These are phyloP conservation scores for Embiotoca jacksoni DNA, from an alignment of 2,113 vertebrate genomes.

Conservation along the genomic window DNA sequence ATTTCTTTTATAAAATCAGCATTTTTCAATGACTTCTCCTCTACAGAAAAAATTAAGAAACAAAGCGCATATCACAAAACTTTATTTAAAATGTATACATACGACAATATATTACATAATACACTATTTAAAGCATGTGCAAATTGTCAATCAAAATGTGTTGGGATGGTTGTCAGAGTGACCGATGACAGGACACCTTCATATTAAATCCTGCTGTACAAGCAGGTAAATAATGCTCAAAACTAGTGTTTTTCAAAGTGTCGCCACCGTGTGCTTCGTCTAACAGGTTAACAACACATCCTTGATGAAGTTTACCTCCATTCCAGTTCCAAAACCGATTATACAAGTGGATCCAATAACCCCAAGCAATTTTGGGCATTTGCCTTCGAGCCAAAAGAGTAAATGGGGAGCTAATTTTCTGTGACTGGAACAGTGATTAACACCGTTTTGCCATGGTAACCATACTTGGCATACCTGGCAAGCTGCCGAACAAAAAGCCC, in stretches of 20 bases:
- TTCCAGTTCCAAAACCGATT: slow-evolving; percentile 41
- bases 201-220: slow-evolving; percentile 26
- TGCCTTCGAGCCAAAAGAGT: slow-evolving; percentile 55
- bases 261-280: slow-evolving; percentile 6
- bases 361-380: slow-evolving; percentile 41
- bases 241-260: slow-evolving; percentile 49
- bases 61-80: slow-evolving; percentile 49
- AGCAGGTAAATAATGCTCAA: slow-evolving; percentile 9
- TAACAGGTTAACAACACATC: slow-evolving; percentile 34
- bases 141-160: slow-evolving; percentile 56
- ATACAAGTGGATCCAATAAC: slow-evolving; percentile 38
- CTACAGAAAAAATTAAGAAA: neutral
- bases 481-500: slow-evolving; percentile 57
- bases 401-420: slow-evolving; percentile 63
- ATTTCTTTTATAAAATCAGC: too few relatives aligned
- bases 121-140: slow-evolving; percentile 68
- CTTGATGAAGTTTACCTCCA: slow-evolving; percentile 28
- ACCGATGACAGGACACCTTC: slow-evolving; percentile 28
- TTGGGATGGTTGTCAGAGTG: slow-evolving; percentile 1
- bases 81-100: slow-evolving; percentile 83
- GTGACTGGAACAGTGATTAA: slow-evolving; percentile 68
- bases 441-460: slow-evolving; percentile 74
- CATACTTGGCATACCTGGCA: slow-evolving; percentile 54
- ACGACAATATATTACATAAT: slow-evolving; percentile 67
- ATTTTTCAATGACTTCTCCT: too few relatives aligned